Evolutionary conservation across 2,888 invertebrate genomes (phyloP).

Genomic region (Pyralis farinalis): DNA sequence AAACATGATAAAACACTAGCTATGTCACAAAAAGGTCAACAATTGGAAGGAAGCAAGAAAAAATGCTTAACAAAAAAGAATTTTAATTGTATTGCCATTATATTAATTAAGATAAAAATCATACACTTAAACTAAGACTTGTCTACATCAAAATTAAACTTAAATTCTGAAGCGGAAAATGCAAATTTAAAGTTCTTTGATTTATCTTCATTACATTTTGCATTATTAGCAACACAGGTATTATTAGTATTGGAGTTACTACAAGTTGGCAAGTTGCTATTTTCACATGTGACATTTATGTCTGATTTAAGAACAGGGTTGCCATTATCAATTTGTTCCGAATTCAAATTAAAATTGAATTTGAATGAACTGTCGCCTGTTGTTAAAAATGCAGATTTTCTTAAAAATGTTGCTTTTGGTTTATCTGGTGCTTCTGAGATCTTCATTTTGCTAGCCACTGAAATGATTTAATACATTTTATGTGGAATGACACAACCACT

Average conservation of each 20-base stretch:
- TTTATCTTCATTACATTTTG: slow-evolving; percentile 6
- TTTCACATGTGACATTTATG: slow-evolving; percentile 1
- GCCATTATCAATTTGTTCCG: slow-evolving; percentile 37
- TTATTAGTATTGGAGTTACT: slow-evolving; percentile 22
- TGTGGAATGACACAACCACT: slow-evolving; percentile 13
- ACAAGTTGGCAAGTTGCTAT: slow-evolving; percentile 15
- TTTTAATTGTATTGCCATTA: neutral
- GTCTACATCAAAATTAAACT: slow-evolving; percentile 83
- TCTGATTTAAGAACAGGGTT: slow-evolving; percentile 16
- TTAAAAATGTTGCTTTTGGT: slow-evolving; percentile 84
- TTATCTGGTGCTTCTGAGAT: slow-evolving; percentile 71
- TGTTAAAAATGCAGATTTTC: slow-evolving; percentile 81
- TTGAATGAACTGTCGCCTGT: slow-evolving; percentile 78
- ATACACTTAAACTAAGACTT: slow-evolving; percentile 27
- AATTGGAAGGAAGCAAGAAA: neutral
- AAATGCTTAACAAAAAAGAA: slow-evolving; percentile 2
- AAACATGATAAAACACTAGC: too few relatives aligned
- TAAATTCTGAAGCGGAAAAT: slow-evolving; percentile 79
- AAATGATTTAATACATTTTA: slow-evolving; percentile 35
- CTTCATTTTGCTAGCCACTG: slow-evolving; percentile 81
- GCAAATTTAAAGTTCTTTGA: slow-evolving; percentile 54
- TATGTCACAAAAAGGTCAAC: too few relatives aligned
- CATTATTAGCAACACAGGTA: slow-evolving; percentile 19
- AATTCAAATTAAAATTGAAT: slow-evolving; percentile 66
- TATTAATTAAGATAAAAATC: slow-evolving; percentile 4